Conservation (phyloP, 2,113 vertebrate genomes). For the Spilogale gracilis region DNA sequence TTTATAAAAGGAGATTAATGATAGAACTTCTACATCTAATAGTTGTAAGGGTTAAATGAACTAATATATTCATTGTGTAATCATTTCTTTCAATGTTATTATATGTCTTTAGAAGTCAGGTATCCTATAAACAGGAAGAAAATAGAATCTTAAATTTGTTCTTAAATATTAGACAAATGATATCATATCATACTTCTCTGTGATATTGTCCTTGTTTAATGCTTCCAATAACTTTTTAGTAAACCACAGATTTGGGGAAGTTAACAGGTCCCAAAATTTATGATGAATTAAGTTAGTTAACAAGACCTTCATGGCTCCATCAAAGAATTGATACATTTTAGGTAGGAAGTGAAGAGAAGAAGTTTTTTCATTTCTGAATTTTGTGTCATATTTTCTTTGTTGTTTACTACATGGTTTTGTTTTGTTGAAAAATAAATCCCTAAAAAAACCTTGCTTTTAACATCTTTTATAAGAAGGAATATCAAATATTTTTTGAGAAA, state of each 20-base stretch:
- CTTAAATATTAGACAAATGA: conserved; percentile 57
- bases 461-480: conserved; percentile 54
- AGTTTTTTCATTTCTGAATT: neutral
- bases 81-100: neutral
- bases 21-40: neutral
- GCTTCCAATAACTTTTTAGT: conserved; percentile 82
- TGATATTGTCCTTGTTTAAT: conserved; percentile 79
- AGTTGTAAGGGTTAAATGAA: neutral
- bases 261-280: conserved; percentile 81
- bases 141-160: neutral
- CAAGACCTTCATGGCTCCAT: conserved; percentile 65
- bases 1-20: neutral
- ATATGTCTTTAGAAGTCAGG: neutral
- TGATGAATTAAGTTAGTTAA: conserved; percentile 81
- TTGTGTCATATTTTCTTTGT: conserved; percentile 40
- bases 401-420: neutral
- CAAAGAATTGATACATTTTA: conserved; percentile 47
- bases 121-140: neutral
- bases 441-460: conserved; percentile 29
- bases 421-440: conserved; percentile 60
- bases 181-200: conserved; percentile 33
- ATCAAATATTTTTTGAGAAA: conserved; percentile 71
- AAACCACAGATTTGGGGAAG: conserved; percentile 78
- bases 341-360: neutral
- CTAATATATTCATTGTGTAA: neutral